Percentiles rank a stretch among this genome's conserved stretches.
phyloP scores from a whole-genome alignment of 1,140 invertebrate genomes.

The Stegodyphus dumicola region DNA sequence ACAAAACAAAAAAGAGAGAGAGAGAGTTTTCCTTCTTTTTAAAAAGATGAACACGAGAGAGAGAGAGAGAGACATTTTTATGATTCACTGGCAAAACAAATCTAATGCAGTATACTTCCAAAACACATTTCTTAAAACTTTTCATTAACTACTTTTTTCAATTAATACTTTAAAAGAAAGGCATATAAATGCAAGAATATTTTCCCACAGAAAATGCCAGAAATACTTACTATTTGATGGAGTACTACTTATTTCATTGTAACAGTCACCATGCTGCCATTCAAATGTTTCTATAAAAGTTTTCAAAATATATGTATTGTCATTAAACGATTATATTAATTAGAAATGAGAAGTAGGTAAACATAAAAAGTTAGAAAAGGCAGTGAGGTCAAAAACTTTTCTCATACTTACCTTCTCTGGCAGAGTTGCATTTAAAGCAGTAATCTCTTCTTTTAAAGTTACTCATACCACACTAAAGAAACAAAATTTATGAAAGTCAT shows the following conservation, averaged over 20 bases:
- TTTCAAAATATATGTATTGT: background rate
- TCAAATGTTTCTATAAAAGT: conserved; percentile 76
- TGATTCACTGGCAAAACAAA: too few relatives aligned
- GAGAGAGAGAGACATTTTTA: too few relatives aligned
- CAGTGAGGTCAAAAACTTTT: too few relatives aligned
- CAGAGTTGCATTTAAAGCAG: conserved; percentile 90
- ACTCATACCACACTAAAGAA: conserved; percentile 85
- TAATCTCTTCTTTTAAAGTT: conserved; percentile 91
- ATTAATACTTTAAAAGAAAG: too few relatives aligned
- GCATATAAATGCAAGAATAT: too few relatives aligned
- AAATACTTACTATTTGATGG: conserved; percentile 83
- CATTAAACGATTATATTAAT: background rate
- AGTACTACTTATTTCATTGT: conserved; percentile 85
- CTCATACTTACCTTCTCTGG: conserved; percentile 75
- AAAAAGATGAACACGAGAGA: background rate
- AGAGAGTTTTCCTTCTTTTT: background rate
- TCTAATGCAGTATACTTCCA: too few relatives aligned
- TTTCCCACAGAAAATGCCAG: too few relatives aligned
- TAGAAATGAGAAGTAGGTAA: background rate
- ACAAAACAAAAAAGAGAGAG: background rate
- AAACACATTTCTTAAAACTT: too few relatives aligned
- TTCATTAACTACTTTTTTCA: too few relatives aligned
- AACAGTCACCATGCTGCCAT: conserved; percentile 58
- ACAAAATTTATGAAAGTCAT: conserved; percentile 27
- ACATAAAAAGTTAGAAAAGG: background rate